These are phyloP conservation scores for Neotoxoptera formosana DNA, from an alignment of 1,140 invertebrate genomes.

Conservation along the genomic window DNA sequence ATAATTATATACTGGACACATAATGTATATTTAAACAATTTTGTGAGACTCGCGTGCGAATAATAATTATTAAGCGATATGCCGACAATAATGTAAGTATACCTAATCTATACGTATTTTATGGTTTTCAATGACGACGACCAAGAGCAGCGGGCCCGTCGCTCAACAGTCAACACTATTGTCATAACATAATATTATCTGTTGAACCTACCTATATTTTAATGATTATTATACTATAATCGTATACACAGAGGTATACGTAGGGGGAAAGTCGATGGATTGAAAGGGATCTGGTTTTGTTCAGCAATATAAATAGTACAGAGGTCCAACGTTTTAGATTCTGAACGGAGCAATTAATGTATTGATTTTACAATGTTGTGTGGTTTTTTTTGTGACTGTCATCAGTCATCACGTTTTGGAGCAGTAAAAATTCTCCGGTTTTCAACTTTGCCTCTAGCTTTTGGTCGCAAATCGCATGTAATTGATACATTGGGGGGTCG, in stretches of 20 bases:
- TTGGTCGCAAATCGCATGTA: too few species aligned
- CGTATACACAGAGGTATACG: neutral
- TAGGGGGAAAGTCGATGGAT: neutral
- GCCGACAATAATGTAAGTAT: neutral
- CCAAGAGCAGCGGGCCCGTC: neutral
- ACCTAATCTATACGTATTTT: too few species aligned
- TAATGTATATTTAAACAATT: neutral
- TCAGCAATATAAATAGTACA: neutral
- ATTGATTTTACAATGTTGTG: too few species aligned
- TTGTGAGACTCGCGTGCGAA: neutral
- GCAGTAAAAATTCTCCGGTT: too few species aligned
- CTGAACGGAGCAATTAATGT: too few species aligned
- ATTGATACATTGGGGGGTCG: too few species aligned
- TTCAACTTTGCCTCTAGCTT: too few species aligned
- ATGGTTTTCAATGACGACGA: neutral
- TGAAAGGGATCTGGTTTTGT: neutral
- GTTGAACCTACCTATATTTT: too few species aligned
- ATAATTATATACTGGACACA: neutral
- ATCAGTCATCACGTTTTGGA: too few species aligned
- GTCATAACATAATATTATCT: neutral
- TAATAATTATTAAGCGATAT: neutral
- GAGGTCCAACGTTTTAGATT: too few species aligned
- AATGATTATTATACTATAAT: neutral
- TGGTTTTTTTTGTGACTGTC: too few species aligned
- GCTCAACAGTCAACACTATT: neutral